Conservation (phyloP, 2,113 vertebrate species). For the Hoplias malabaricus region DNA sequence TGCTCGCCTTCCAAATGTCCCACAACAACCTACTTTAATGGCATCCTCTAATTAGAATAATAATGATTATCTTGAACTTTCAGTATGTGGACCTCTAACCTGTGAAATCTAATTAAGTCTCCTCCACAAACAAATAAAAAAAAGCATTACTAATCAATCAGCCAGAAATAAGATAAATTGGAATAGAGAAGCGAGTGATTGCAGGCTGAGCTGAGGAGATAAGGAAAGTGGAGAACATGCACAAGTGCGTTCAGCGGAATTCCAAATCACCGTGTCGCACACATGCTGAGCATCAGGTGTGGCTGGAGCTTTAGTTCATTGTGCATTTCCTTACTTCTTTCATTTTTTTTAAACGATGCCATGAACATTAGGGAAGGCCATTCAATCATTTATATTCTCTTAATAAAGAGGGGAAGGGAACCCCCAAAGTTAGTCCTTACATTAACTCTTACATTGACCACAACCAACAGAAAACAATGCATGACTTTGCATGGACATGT, state of each 20-base stretch:
- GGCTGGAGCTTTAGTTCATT: conserved; percentile 33
- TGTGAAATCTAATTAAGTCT: conserved; percentile 66
- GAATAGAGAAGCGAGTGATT: conserved; percentile 53
- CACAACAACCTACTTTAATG: conserved; percentile 42
- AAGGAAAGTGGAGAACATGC: conserved; percentile 45
- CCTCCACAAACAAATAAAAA: conserved; percentile 59
- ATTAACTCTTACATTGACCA: background rate
- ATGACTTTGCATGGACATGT: background rate
- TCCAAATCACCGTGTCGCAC: conserved; percentile 45
- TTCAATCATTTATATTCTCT: background rate
- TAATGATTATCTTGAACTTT: conserved; percentile 65
- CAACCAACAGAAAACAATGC: background rate
- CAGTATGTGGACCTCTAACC: conserved; percentile 63
- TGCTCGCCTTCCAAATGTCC: conserved; percentile 41
- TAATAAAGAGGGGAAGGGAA: background rate
- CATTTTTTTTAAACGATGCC: background rate
- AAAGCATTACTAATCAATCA: conserved; percentile 64
- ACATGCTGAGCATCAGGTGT: conserved; percentile 46
- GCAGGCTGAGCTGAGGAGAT: conserved; percentile 56
- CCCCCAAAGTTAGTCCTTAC: background rate
- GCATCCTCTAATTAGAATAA: conserved; percentile 53
- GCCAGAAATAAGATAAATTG: conserved; percentile 59
- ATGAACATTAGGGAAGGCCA: background rate
- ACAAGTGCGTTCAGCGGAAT: conserved; percentile 49
- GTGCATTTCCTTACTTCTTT: conserved; percentile 19